A percentile compares a stretch with the other conserved stretches of the same genome.
These are phyloP conservation scores for Drosophila murphyi DNA, from an alignment of 1,140 invertebrate species.

Conservation along the genomic window DNA sequence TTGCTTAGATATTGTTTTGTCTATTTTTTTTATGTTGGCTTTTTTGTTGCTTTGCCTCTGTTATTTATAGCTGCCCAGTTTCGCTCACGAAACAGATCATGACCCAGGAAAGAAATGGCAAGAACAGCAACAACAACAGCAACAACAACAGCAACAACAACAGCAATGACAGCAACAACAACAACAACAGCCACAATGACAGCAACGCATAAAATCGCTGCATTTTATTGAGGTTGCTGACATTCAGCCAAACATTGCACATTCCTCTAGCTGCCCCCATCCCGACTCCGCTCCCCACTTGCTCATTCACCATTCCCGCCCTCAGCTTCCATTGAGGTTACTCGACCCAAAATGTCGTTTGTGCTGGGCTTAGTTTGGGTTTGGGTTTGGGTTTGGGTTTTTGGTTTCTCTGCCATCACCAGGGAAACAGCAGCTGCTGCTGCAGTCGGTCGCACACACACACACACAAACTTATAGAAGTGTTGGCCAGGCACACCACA, in stretches of 20 bases:
- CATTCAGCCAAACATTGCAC: slow-evolving; percentile 64
- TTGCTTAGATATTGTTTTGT: slow-evolving; percentile 22
- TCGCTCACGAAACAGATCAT: slow-evolving; percentile 72
- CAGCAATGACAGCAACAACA: slow-evolving; percentile 26
- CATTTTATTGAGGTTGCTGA: slow-evolving; percentile 83
- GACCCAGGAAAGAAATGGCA: slow-evolving; percentile 67
- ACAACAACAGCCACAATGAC: slow-evolving; percentile 9
- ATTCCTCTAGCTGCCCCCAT: slow-evolving; percentile 35
- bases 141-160: slow-evolving; percentile 19
- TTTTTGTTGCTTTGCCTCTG: slow-evolving; percentile 19
- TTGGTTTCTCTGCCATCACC: slow-evolving; percentile 10
- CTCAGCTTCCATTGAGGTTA: slow-evolving; percentile 11
- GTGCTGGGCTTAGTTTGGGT: slow-evolving; percentile 36
- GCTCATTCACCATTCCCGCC: background rate
- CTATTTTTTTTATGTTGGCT: slow-evolving; percentile 5
- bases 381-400: slow-evolving; percentile 19
- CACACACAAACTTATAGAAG: slow-evolving; percentile 32
- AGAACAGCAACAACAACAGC: slow-evolving; percentile 32
- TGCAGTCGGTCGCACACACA: slow-evolving; percentile 13
- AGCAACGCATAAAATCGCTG: slow-evolving; percentile 52
- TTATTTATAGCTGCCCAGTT: slow-evolving; percentile 68
- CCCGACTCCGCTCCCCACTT: background rate
- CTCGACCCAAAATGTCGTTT: slow-evolving; percentile 48
- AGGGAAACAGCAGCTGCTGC: slow-evolving; percentile 24
- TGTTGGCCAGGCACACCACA: slow-evolving; percentile 52